phyloP scores from a whole-genome alignment of 2,888 invertebrate genomes.

The Exocentrus adspersus region DNA sequence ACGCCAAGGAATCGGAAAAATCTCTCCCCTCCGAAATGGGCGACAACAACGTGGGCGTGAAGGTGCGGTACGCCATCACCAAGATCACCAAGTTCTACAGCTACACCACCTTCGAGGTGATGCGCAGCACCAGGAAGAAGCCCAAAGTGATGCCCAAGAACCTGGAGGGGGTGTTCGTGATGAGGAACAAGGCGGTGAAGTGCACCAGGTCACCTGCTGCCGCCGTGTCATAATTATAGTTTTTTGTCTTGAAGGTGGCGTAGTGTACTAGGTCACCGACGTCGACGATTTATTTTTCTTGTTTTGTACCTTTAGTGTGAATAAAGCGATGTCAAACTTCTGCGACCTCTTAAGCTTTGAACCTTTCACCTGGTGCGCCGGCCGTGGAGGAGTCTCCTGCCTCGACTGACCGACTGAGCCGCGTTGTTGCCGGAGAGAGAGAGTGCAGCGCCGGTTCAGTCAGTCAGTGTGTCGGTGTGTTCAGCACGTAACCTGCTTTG shows the following conservation, averaged over 20 bases:
- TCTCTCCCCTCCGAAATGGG: background rate
- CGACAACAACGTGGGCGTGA: conserved; percentile 16
- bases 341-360: too few relatives aligned
- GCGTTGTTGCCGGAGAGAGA: conserved; percentile 21
- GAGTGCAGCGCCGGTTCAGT: conserved; percentile 17
- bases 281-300: too few relatives aligned
- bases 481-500: conserved; percentile 48
- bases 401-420: conserved; percentile 28
- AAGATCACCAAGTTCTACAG: conserved; percentile 55
- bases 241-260: background rate
- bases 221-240: too few relatives aligned
- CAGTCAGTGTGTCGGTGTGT: conserved; percentile 61
- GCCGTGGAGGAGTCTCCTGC: conserved; percentile 36
- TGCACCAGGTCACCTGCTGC: too few relatives aligned
- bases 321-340: too few relatives aligned
- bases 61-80: conserved; percentile 56
- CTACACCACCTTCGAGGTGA: conserved; percentile 59
- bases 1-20: background rate
- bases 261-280: background rate
- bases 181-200: conserved; percentile 39
- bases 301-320: too few relatives aligned
- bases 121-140: conserved; percentile 55
- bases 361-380: conserved; percentile 10
- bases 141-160: conserved; percentile 52
- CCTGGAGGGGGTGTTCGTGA: conserved; percentile 56